Percentiles rank a stretch among this genome's conserved stretches.
These are phyloP conservation scores for Stegana nigrithorax DNA, from an alignment of 2,888 invertebrate species.

Conservation along the genomic window DNA sequence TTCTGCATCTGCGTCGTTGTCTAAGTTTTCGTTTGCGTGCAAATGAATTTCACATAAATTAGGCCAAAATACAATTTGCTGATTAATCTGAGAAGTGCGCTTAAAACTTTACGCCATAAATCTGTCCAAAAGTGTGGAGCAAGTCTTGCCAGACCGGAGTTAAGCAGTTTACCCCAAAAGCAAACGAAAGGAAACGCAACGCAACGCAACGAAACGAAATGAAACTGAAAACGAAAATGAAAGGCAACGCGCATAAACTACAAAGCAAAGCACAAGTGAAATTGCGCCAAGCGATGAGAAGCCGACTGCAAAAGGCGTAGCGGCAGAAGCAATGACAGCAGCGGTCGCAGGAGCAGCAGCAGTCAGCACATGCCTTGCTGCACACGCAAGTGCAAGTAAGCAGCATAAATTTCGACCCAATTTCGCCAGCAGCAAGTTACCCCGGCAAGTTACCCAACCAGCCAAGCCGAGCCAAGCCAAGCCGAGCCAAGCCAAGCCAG, in stretches of 20 bases:
- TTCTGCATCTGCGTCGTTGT: slow-evolving; percentile 2
- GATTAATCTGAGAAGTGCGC: slow-evolving; percentile 54
- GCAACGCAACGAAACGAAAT: background rate
- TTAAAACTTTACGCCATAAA: slow-evolving; percentile 54
- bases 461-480: slow-evolving; percentile 24
- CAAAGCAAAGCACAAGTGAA: background rate
- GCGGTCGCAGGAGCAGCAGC: background rate
- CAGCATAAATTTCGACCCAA: slow-evolving; percentile 54
- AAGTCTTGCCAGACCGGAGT: background rate
- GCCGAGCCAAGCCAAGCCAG: slow-evolving; percentile 21
- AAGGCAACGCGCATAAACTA: background rate
- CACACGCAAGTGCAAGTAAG: slow-evolving; percentile 49
- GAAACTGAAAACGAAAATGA: background rate
- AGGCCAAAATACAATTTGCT: slow-evolving; percentile 57
- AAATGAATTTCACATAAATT: slow-evolving; percentile 51
- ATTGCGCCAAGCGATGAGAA: background rate
- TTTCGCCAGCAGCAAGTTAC: slow-evolving; percentile 34
- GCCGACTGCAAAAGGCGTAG: slow-evolving; percentile 7
- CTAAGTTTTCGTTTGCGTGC: slow-evolving; percentile 5
- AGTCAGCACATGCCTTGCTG: slow-evolving; percentile 24
- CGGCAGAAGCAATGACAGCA: background rate
- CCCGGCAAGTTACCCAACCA: slow-evolving; percentile 12
- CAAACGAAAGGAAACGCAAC: background rate
- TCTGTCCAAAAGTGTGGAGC: slow-evolving; percentile 33
- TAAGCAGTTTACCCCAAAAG: background rate